Conservation (phyloP, 2,113 vertebrate species). For the Hemiscyllium ocellatum region DNA sequence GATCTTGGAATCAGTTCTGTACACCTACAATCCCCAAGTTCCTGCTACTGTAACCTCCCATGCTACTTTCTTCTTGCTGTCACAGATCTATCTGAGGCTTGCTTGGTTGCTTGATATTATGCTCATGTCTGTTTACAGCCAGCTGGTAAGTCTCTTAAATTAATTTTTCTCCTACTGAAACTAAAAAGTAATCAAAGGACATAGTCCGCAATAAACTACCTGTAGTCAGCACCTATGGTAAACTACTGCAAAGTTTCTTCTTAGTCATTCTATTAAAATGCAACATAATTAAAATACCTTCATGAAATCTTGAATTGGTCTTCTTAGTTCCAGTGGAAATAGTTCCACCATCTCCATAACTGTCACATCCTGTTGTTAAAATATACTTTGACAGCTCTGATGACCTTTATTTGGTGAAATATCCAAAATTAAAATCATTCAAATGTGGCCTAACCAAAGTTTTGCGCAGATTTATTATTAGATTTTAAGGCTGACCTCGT, state of each 20-base stretch:
- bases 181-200: not conserved
- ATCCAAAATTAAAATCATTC: not conserved
- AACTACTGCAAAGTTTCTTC: not conserved
- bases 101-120: not conserved
- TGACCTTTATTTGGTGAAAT: not conserved
- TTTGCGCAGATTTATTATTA: not conserved
- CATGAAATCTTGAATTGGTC: not conserved
- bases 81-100: not conserved
- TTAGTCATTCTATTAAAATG: not conserved
- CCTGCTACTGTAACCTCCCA: too few relatives aligned
- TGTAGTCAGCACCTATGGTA: not conserved
- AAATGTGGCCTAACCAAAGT: not conserved
- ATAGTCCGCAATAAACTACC: not conserved
- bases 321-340: not conserved
- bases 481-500: not conserved
- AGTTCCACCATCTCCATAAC: not conserved
- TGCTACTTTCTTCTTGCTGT: not conserved
- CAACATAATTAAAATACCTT: not conserved
- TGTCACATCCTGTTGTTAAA: not conserved
- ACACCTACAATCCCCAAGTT: not conserved
- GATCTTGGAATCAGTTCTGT: not conserved
- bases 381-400: not conserved
- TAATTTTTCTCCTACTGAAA: not conserved
- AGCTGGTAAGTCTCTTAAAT: not conserved
- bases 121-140: not conserved